Conservation (phyloP, 2,797 vertebrate genomes). For the Typhlichthys subterraneus region DNA sequence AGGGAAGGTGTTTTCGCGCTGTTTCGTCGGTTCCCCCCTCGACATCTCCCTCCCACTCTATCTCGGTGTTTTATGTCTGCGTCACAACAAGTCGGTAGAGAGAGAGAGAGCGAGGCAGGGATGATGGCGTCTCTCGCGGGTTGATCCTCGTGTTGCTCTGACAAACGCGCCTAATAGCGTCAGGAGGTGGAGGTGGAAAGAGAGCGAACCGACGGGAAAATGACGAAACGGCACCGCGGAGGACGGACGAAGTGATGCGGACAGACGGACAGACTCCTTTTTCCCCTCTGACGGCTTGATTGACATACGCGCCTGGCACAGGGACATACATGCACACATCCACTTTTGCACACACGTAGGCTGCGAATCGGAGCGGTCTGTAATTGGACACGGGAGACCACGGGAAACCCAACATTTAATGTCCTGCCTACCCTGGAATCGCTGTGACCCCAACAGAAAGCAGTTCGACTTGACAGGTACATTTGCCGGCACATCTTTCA, state of each 20-base stretch:
- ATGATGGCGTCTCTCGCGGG: constrained; percentile 85
- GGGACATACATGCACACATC: constrained; percentile 45
- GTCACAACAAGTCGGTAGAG: constrained; percentile 84
- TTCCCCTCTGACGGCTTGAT: constrained; percentile 66
- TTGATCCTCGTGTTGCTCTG: constrained; percentile 72
- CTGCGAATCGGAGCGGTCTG: constrained; percentile 68
- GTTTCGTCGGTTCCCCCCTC: constrained; percentile 41
- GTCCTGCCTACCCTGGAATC: constrained; percentile 70
- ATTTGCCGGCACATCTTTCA: constrained; percentile 38
- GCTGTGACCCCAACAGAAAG: constrained; percentile 77
- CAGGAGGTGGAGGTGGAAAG: constrained; percentile 50
- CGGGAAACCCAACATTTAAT: constrained; percentile 71
- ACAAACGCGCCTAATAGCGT: constrained; percentile 73
- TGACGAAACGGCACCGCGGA: constrained; percentile 74
- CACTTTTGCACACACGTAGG: constrained; percentile 65
- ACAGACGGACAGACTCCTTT: constrained; percentile 45
- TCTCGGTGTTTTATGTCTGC: constrained; percentile 86
- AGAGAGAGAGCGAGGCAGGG: constrained; percentile 68
- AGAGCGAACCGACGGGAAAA: constrained; percentile 59
- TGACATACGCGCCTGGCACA: constrained; percentile 69
- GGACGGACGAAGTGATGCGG: constrained; percentile 75
- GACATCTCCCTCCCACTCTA: constrained; percentile 75
- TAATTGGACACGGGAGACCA: constrained; percentile 65
- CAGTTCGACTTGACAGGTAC: constrained; percentile 80
- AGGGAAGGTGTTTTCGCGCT: constrained; percentile 62